A percentile compares a stretch with the other conserved stretches of the same genome.
These are phyloP conservation scores for Cotesia chilonis DNA, from an alignment of 1,140 invertebrate species.

Conservation along the genomic window DNA sequence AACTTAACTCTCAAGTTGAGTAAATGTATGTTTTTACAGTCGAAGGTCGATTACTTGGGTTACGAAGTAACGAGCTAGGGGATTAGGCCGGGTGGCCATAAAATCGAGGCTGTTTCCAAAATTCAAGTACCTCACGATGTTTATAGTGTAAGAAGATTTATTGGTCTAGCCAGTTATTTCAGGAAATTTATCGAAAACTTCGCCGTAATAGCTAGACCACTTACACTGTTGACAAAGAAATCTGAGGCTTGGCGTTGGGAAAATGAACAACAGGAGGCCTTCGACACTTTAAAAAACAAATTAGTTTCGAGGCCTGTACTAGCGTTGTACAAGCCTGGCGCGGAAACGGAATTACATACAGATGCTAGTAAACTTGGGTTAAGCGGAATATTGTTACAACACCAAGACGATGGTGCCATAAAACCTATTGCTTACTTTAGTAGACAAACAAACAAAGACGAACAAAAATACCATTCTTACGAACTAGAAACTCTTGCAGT, in stretches of 20 bases:
- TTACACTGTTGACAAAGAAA: not conserved
- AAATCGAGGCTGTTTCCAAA: slow-evolving; percentile 49
- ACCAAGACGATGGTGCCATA: slow-evolving; percentile 9
- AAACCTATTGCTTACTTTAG: slow-evolving; percentile 40
- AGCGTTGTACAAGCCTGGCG: slow-evolving; percentile 50
- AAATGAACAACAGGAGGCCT: not conserved
- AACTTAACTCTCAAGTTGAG: slow-evolving; percentile 34
- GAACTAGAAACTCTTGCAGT: slow-evolving; percentile 52
- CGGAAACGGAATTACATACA: slow-evolving; percentile 41
- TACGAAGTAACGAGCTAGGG: slow-evolving; percentile 36
- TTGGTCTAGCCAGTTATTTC: slow-evolving; percentile 52
- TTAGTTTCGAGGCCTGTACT: slow-evolving; percentile 46
- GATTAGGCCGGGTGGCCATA: slow-evolving; percentile 43
- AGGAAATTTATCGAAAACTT: slow-evolving; percentile 48
- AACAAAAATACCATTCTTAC: slow-evolving; percentile 54
- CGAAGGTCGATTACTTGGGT: slow-evolving; percentile 41
- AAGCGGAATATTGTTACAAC: slow-evolving; percentile 45
- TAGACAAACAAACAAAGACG: slow-evolving; percentile 42
- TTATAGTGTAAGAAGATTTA: slow-evolving; percentile 47
- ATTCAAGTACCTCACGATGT: slow-evolving; percentile 47
- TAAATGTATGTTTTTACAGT: slow-evolving; percentile 44
- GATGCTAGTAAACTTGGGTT: slow-evolving; percentile 46
- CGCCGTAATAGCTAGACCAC: slow-evolving; percentile 45
- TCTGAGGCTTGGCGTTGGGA: not conserved
- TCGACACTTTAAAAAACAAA: slow-evolving; percentile 6